Conservation (phyloP, 2,888 invertebrate species). For the Polylopha cassiicola region DNA sequence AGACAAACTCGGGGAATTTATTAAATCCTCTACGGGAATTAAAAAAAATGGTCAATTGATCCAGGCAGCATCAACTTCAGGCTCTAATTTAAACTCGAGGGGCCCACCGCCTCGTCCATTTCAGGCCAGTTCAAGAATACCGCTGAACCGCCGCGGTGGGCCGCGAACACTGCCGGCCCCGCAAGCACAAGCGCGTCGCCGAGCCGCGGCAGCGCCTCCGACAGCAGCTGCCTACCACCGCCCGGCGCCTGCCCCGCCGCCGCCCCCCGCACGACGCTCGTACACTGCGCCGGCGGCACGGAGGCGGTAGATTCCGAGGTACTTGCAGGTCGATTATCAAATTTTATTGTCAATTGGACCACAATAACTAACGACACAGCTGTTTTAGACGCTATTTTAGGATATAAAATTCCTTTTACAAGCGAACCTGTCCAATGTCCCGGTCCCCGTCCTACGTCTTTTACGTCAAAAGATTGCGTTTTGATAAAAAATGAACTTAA, state of each 20-base stretch:
- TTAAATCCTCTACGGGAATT: slow-evolving; percentile 10
- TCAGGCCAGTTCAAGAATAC: neutral
- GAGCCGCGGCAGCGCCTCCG: neutral
- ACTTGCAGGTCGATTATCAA: slow-evolving; percentile 16
- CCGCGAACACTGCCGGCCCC: neutral
- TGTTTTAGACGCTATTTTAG: slow-evolving; percentile 7
- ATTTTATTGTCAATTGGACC: slow-evolving; percentile 8
- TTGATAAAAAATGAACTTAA: slow-evolving; percentile 8
- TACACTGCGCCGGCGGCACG: neutral
- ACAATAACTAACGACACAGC: slow-evolving; percentile 12
- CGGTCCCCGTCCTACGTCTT: neutral
- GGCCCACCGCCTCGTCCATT: slow-evolving; percentile 2
- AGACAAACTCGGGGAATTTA: slow-evolving; percentile 9
- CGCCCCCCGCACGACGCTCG: neutral
- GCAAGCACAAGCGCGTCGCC: neutral
- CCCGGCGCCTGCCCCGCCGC: neutral
- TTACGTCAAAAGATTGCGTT: neutral
- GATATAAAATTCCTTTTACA: slow-evolving; percentile 8
- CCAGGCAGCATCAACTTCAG: neutral
- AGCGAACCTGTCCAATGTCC: neutral
- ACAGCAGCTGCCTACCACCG: neutral
- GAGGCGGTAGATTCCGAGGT: slow-evolving; percentile 1
- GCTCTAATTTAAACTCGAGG: slow-evolving; percentile 12
- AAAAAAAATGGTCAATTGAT: slow-evolving; percentile 13
- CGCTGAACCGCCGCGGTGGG: slow-evolving; percentile 5